Evolutionary conservation across 2,113 vertebrate genomes (phyloP), one percentile per base, ranked within the genome.

Genomic region (Alaudala cheleensis): DNA sequence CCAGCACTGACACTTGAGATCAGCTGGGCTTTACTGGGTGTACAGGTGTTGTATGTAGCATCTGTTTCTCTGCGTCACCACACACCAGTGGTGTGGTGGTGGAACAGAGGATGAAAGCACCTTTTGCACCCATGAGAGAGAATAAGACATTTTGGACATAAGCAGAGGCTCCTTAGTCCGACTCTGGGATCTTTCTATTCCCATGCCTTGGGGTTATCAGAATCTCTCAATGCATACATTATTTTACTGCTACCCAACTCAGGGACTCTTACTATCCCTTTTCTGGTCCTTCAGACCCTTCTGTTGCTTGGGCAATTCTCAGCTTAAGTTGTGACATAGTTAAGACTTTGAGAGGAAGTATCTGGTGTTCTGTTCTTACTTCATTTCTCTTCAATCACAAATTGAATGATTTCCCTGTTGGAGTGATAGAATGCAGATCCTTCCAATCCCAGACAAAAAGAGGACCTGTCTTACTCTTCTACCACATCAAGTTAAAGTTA

Each of bases 1-100:
- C n/a, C 31, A 33, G 47, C 2, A 1, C 9, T 16, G 70, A 34
- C 15, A 39, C 10, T n/a, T 2, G 0, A 31, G 22, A 57, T 34
- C n/a, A 70, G 3, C 34, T 47, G 34, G 24, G 67, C 42, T 29
- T 21, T 16, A 16, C 23, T 14, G 71, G 44, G 21, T 50, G 37
- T 12, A 33, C 6, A 24, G 74, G 19, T 26, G 40, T 4, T 62
- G 5, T 3, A 21, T 62, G 5, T 3, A 21, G 2, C 12, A 22
- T 22, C 72, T 81, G 10, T 13, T 64, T 34, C 69, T 45, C 49
- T 64, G 73, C 24, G 39, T n/a, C 1, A 10, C 40, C 74, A 45
- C 2, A 15, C 45, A 72, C 20, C 61, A 16, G 23, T n/a, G 49
- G 10, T 15, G 17, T 1, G 14, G 31, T 25, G 45, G 45, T 6